A percentile compares a stretch with the other conserved stretches of the same genome.
phyloP scores from a whole-genome alignment of 2,888 invertebrate genomes.

The Lycia hirtaria region DNA sequence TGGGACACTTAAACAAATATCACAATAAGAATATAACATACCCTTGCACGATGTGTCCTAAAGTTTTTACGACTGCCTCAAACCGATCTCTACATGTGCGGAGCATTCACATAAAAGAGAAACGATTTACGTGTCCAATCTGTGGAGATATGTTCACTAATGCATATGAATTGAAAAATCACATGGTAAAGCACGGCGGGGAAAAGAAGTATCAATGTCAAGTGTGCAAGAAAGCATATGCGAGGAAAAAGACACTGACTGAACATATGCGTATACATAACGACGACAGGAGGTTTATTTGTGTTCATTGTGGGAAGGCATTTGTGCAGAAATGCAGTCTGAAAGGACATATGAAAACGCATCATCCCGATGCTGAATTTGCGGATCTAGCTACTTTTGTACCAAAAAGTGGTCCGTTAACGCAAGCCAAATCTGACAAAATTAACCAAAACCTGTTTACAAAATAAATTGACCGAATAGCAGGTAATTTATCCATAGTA shows the following conservation, averaged over 20 bases:
- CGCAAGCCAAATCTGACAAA: conserved; percentile 15
- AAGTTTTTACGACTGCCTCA: conserved; percentile 64
- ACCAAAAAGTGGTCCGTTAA: too few species aligned
- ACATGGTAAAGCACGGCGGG: conserved; percentile 67
- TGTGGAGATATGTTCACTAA: conserved; percentile 68
- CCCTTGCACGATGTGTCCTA: conserved; percentile 68
- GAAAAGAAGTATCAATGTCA: conserved; percentile 54
- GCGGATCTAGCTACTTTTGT: too few species aligned
- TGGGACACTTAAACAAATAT: conserved; percentile 46
- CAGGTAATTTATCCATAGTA: conserved; percentile 13
- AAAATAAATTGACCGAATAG: background rate
- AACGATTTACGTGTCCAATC: conserved; percentile 60
- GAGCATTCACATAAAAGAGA: conserved; percentile 66
- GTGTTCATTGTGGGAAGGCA: conserved; percentile 54
- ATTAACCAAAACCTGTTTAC: background rate
- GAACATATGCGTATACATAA: conserved; percentile 27
- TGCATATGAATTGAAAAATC: conserved; percentile 59
- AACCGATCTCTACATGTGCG: conserved; percentile 63
- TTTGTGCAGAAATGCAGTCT: conserved; percentile 62
- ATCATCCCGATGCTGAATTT: conserved; percentile 42
- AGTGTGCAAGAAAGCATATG: conserved; percentile 28
- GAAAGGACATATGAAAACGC: conserved; percentile 17
- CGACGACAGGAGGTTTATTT: conserved; percentile 40
- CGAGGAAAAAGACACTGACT: conserved; percentile 47
- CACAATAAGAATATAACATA: conserved; percentile 58